Base-by-base conservation (phyloP, 2,888 invertebrate species). In the Embidobia sp. region DNA sequence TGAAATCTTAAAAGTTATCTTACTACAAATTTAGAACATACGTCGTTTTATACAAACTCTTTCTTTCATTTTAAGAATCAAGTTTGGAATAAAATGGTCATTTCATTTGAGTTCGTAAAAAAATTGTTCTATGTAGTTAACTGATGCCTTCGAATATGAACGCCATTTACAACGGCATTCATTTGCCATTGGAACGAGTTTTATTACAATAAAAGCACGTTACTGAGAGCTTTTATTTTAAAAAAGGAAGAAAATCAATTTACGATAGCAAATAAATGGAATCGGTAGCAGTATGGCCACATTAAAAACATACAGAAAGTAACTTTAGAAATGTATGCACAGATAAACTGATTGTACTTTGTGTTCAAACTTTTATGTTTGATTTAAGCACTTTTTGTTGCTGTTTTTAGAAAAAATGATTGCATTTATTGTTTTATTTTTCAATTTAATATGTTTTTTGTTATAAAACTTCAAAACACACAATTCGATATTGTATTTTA, bases 251-350 rank as follows among this genome's bases (percentile, higher is more conserved):
- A 61, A 59, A 53, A 46, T 35, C 35, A 33, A 46, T 53, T 53
- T 27, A 15, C 13, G 44, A 44, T 46, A 37, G 46, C 26, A 53
- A 37, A 51, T 29, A 53, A 61, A 53, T 53, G 70, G 29, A 53
- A 61, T 35, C 35, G 46, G 53, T 61, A 53, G 44, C 40, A 15
- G 35, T 35, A 35, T 46, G 29, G 35, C 37, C 46, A 46, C 61
- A 37, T 70, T 37, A 72, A 72, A 72, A 63, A 53, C 61, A 15
- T 42, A 19, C 22, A 31, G n/a, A 33, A 44, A 59, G 61, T 53
- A 67, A 57, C 57, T 67, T 19, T 18, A 48, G 5, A 48, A 53
- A 67, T 48, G 31, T 40, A 55, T 13, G 40, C 10, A 48, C 35
- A 48, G 35, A 46, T 53, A 48, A 67, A 46, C 40, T 40, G 49